Evolutionary conservation across 2,113 vertebrate genomes (phyloP).

Genomic region (pig (Sus scrofa)): T2T-Sscrofa CM000820.6:54880001-54880500

Average conservation of each 20-base stretch:
- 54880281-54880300: slow-evolving; percentile 73
- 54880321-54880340: slow-evolving; percentile 87
- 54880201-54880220: not conserved
- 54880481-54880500: slow-evolving; percentile 93
- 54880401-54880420: slow-evolving; percentile 92
- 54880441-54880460: slow-evolving; percentile 92
- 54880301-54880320: slow-evolving; percentile 86
- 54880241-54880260: slow-evolving; percentile 69
- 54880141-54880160: slow-evolving; percentile 42
- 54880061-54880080: slow-evolving; percentile 68
- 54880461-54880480: slow-evolving; percentile 93
- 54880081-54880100: slow-evolving; percentile 64
- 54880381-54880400: slow-evolving; percentile 92
- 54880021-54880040: slow-evolving; percentile 41
- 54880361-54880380: slow-evolving; percentile 91
- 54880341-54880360: slow-evolving; percentile 86
- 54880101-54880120: slow-evolving; percentile 46
- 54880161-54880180: slow-evolving; percentile 76
- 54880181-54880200: slow-evolving; percentile 56
- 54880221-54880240: slow-evolving; percentile 35
- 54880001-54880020: slow-evolving; percentile 48
- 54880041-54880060: slow-evolving; percentile 44
- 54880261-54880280: slow-evolving; percentile 67
- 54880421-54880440: slow-evolving; percentile 90
- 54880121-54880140: slow-evolving; percentile 37